phyloP scores from a whole-genome alignment of 2,113 vertebrate genomes.

The Spheniscus mendiculus region DNA sequence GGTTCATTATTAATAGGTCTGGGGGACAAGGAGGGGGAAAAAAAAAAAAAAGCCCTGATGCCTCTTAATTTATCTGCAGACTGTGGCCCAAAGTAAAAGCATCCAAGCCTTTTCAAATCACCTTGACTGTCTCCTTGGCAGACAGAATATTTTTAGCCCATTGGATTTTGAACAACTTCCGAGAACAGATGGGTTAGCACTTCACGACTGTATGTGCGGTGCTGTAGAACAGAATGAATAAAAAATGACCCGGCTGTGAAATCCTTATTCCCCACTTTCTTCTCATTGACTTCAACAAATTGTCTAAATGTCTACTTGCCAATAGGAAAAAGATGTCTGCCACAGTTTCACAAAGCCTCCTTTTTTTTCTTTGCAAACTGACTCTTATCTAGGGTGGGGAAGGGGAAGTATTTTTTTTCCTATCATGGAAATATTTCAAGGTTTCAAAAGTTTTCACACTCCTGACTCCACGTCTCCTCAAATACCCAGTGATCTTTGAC shows the following conservation, averaged over 20 bases:
- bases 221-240: background rate
- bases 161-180: background rate
- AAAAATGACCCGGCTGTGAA: background rate
- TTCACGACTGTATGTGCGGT: background rate
- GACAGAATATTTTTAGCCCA: conserved; percentile 12
- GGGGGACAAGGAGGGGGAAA: background rate
- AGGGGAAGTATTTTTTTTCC: background rate
- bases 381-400: background rate
- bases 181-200: conserved; percentile 13
- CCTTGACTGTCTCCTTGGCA: conserved; percentile 20
- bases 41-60: background rate
- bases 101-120: background rate
- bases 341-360: background rate
- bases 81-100: background rate
- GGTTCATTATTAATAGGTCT: conserved; percentile 30
- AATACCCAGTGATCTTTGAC: background rate
- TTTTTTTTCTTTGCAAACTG: background rate
- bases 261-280: background rate
- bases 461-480: background rate
- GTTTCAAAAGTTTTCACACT: background rate
- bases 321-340: background rate
- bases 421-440: background rate
- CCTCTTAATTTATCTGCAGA: conserved; percentile 4
- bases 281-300: background rate
- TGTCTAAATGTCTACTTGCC: background rate